Base-by-base conservation (phyloP, 2,888 invertebrate genomes). In the Dryobota labecula region DNA sequence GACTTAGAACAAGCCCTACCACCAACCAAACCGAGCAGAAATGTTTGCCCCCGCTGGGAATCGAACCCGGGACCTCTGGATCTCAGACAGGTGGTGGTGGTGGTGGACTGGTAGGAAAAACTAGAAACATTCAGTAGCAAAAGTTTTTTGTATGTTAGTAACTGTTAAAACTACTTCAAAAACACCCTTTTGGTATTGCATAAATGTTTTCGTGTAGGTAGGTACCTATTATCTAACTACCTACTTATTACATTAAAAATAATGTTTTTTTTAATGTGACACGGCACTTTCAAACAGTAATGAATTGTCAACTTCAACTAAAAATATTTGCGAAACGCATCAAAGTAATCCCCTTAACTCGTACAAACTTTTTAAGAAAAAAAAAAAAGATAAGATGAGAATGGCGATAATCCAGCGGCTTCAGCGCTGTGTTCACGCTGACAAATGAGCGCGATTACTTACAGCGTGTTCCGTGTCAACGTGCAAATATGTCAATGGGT, bases 381-480 rank as follows among this genome's bases (percentile, higher is more conserved):
- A 62, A 85, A 86, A 87, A 75, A 69, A 62, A 85, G 82, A 86
- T 86, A 89, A 87, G 86, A 85, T 84, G 82, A 81, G 84, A 82
- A 64, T 78, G 24, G 80, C 78, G 90, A 88, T 92, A 91, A 92
- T 92, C 89, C 87, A 77, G 82, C 79, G 78, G 73, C 70, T 71
- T 73, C 78, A 74, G 38, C 68, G 56, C 63, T 54, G 36, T 60
- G 69, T 60, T 84, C 56, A 36, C 33, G 90, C 87, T 83, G 88
- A 93, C 87, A 92, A 91, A 93, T 92, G 91, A 88, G 70, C 45
- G 70, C 84, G 81, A 93, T 93, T 90, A 91, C 88, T 93, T 91
- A 86, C 78, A 76, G 73, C 73, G 79, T 79, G 82, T 78, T 80
- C 81, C 82, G 86, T 83, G 88, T 88, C 88, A 83, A 83, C 78